These are phyloP conservation scores for Paradoxurus hermaphroditus DNA, from an alignment of 2,113 vertebrate species.

Conservation along the genomic window DNA sequence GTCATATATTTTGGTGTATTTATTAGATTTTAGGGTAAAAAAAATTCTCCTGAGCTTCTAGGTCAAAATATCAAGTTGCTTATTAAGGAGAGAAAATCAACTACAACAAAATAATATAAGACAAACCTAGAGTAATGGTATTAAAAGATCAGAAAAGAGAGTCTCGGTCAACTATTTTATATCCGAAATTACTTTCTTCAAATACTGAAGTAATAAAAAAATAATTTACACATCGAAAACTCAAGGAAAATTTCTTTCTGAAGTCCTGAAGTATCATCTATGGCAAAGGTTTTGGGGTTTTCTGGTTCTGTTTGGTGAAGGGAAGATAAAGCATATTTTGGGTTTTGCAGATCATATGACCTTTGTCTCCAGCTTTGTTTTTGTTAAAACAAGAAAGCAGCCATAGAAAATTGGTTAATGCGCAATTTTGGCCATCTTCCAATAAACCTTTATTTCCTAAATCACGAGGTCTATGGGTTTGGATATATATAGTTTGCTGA, in stretches of 20 bases:
- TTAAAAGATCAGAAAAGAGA: not conserved
- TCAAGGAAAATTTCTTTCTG: not conserved
- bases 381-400: not conserved
- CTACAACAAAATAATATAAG: not conserved
- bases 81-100: not conserved
- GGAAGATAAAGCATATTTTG: not conserved
- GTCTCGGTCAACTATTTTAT: not conserved
- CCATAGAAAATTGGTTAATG: not conserved
- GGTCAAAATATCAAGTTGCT: not conserved
- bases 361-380: not conserved
- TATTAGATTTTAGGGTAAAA: not conserved
- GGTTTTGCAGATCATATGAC: not conserved
- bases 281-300: not conserved
- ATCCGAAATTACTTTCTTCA: not conserved
- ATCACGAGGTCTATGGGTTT: not conserved
- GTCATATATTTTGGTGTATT: not conserved
- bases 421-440: not conserved
- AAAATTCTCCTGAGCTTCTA: not conserved
- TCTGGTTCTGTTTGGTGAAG: not conserved
- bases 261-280: not conserved
- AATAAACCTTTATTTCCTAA: not conserved
- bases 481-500: not conserved
- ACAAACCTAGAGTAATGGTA: not conserved
- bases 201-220: not conserved
- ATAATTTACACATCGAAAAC: not conserved